These are phyloP conservation scores for Tuberolachnus salignus DNA, from an alignment of 2,888 invertebrate species.

Conservation along the genomic window DNA sequence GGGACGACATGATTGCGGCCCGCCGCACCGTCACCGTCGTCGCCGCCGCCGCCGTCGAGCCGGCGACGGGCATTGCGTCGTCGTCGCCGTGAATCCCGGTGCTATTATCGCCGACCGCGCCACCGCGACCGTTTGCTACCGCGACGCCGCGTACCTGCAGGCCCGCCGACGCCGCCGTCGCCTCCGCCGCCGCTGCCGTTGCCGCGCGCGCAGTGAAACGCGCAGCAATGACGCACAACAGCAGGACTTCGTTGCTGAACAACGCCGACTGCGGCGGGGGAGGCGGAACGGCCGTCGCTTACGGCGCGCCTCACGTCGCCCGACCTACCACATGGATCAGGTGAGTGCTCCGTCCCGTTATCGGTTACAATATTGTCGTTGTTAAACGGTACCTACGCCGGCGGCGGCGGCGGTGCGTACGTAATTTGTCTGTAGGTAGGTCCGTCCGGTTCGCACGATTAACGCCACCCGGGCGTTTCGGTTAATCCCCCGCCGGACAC, in stretches of 20 bases:
- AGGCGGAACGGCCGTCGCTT: conserved; percentile 3
- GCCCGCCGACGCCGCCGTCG: not conserved
- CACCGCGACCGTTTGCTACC: too few relatives aligned
- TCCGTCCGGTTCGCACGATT: too few relatives aligned
- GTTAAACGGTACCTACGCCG: too few relatives aligned
- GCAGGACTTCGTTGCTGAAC: conserved; percentile 37
- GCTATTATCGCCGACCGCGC: too few relatives aligned
- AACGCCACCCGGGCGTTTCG: too few relatives aligned
- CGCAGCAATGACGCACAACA: conserved; percentile 46
- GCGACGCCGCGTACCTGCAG: too few relatives aligned
- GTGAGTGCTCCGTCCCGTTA: conserved; percentile 32
- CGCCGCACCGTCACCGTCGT: not conserved
- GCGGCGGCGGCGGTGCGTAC: not conserved
- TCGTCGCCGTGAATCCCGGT: too few relatives aligned
- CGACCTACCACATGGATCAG: conserved; percentile 52
- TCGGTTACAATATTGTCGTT: too few relatives aligned
- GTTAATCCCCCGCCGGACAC: too few relatives aligned
- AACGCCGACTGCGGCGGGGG: conserved; percentile 16
- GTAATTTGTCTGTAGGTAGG: too few relatives aligned
- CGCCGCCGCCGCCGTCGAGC: not conserved
- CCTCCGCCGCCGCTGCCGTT: not conserved
- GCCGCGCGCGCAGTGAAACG: not conserved
- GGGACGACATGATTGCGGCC: not conserved
- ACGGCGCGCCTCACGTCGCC: conserved; percentile 9
- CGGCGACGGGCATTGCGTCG: not conserved